Percentiles rank a stretch among this genome's conserved stretches.
These are phyloP conservation scores for Allygus modestus DNA, from an alignment of 2,888 invertebrate genomes.

Conservation along the genomic window DNA sequence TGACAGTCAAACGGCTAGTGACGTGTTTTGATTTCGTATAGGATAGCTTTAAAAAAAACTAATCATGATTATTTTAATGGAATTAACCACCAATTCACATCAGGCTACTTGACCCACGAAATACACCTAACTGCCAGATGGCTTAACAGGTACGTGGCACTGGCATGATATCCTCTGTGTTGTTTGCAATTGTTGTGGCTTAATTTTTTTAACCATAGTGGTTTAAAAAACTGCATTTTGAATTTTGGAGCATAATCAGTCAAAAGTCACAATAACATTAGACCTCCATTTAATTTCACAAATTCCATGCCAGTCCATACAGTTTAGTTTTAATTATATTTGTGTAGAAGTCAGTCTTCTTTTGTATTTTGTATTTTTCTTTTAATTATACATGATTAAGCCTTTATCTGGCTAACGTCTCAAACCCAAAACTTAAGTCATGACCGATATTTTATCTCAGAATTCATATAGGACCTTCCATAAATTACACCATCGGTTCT, in stretches of 20 bases:
- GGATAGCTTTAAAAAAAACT: no score
- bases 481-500: no score
- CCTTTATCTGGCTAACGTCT: no score
- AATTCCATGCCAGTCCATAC: slow-evolving; percentile 32
- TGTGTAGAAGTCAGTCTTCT: background rate
- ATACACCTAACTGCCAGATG: background rate
- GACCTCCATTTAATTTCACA: background rate
- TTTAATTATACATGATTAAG: no score
- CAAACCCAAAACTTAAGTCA: no score
- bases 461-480: no score
- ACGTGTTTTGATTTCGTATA: no score
- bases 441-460: no score
- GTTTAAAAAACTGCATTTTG: slow-evolving; percentile 5
- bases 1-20: no score
- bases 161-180: slow-evolving; percentile 35
- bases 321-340: background rate
- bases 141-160: slow-evolving; percentile 21
- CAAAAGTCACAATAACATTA: background rate
- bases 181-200: slow-evolving; percentile 10
- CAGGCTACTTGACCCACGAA: background rate
- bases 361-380: background rate
- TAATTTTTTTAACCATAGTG: background rate
- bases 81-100: no score
- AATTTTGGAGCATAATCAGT: background rate
- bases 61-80: no score